phyloP scores from a whole-genome alignment of 1,140 invertebrate genomes.

The Polypedilum pembai region DNA sequence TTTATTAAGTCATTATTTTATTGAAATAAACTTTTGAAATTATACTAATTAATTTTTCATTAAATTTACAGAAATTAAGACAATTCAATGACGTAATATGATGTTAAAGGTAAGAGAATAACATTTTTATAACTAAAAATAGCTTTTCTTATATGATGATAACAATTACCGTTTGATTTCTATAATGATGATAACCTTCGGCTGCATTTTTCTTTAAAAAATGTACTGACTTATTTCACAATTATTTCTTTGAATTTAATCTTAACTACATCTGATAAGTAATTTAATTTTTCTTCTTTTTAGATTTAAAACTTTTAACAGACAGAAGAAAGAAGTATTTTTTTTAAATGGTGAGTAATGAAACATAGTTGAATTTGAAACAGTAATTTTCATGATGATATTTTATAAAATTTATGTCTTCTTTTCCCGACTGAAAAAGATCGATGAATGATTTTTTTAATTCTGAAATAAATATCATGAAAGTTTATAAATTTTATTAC shows the following conservation, averaged over 20 bases:
- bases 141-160: constrained; percentile 32
- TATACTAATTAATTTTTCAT: no score
- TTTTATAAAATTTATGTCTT: not conserved
- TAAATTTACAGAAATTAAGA: no score
- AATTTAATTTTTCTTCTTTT: no score
- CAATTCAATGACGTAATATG: no score
- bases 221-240: no score
- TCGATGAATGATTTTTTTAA: constrained; percentile 24
- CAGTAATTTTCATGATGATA: constrained; percentile 30
- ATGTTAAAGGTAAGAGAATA: no score
- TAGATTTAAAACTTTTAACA: no score
- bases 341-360: not conserved
- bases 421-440: constrained; percentile 15
- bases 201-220: constrained; percentile 33
- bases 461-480: constrained; percentile 34
- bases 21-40: no score
- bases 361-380: constrained; percentile 15
- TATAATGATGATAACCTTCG: constrained; percentile 32
- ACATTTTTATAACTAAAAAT: no score
- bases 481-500: constrained; percentile 24
- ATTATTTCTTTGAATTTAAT: no score
- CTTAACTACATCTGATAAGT: no score
- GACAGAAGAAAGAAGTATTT: not conserved
- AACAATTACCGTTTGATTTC: constrained; percentile 36
- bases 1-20: no score